Percentiles rank a stretch among this genome's conserved stretches.
Conservation (phyloP, 2,113 vertebrate genomes). For the Cairina moschata region DNA sequence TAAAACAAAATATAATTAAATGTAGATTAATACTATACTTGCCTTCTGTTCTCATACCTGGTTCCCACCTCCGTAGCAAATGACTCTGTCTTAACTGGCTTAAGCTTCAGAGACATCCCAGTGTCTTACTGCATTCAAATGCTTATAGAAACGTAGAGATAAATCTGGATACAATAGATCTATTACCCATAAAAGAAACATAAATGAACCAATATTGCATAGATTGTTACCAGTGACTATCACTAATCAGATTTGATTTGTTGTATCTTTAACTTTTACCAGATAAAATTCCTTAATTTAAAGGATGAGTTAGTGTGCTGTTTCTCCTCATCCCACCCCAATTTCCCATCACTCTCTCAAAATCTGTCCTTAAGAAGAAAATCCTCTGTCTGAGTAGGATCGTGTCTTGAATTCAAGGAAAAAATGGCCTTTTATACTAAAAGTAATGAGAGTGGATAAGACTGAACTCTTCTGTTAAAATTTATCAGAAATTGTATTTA, state of each 20-base stretch:
- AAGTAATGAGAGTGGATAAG: not conserved
- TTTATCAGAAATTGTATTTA: not conserved
- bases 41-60: not conserved
- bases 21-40: slow-evolving; percentile 12
- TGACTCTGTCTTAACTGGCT: not conserved
- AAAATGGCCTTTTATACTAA: not conserved
- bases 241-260: not conserved
- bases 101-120: not conserved
- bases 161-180: not conserved
- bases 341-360: not conserved
- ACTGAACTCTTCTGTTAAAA: not conserved
- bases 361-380: not conserved
- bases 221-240: not conserved
- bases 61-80: not conserved
- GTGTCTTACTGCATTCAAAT: not conserved
- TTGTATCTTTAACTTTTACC: not conserved
- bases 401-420: not conserved
- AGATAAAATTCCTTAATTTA: not conserved
- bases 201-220: not conserved
- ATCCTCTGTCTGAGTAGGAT: not conserved
- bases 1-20: slow-evolving; percentile 25
- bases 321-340: not conserved
- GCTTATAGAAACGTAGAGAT: not conserved
- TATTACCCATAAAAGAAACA: not conserved
- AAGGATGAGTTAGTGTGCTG: not conserved